A percentile compares a stretch with the other conserved stretches of the same genome.
These are phyloP conservation scores for Ovis canadensis DNA, from an alignment of 2,113 vertebrate species.

Conservation along the genomic window DNA sequence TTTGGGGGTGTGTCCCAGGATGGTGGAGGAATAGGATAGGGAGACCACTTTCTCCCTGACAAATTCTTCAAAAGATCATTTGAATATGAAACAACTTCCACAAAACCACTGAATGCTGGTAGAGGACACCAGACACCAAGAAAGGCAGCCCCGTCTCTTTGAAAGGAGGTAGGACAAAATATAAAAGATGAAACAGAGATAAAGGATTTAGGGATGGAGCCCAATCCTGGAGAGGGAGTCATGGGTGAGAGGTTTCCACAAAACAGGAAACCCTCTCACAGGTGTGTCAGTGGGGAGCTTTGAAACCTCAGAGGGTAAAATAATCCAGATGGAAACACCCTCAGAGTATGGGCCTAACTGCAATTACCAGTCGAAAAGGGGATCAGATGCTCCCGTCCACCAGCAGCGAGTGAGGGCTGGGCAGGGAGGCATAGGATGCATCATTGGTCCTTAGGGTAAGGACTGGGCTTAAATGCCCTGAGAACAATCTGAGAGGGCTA, in stretches of 20 bases:
- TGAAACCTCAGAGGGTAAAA: background rate
- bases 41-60: background rate
- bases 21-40: background rate
- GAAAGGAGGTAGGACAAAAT: background rate
- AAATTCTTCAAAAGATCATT: background rate
- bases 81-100: background rate
- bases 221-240: background rate
- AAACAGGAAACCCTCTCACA: background rate
- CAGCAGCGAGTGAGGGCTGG: background rate
- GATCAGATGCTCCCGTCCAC: background rate
- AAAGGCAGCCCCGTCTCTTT: background rate
- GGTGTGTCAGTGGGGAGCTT: background rate
- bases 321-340: background rate
- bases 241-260: background rate
- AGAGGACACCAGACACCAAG: background rate
- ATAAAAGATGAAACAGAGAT: background rate
- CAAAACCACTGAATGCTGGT: background rate
- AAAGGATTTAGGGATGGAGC: background rate
- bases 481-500: background rate
- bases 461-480: background rate
- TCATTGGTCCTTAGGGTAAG: background rate
- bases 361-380: background rate
- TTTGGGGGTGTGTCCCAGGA: background rate
- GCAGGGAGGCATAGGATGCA: background rate
- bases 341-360: background rate